Base-by-base conservation (phyloP, 2,113 vertebrate species). In the Clarias gariepinus region DNA sequence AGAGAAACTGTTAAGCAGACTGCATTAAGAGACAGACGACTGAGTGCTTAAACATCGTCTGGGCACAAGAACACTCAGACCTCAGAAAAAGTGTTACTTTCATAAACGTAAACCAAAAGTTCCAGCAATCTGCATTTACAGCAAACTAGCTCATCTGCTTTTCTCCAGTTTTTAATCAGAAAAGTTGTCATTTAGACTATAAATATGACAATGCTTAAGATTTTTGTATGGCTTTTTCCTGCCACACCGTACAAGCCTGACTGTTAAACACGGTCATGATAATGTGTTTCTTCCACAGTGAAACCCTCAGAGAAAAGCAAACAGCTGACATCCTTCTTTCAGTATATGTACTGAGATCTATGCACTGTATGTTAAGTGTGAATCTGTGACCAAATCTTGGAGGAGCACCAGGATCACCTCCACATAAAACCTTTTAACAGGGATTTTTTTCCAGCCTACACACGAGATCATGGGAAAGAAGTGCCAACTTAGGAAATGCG, bases 1-100 rank as follows among this genome's bases (percentile, higher is more conserved):
- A 83, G 84, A 90, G 85, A n/a, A 10, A 88, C 78, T 87, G 89
- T 79, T 83, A 84, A 83, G 87, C 77, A 41, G 69, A 84, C 89
- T 86, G 63, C 81, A 87, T 87, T 88, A 79, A 86, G 66, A 84
- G 86, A 87, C 85, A 71, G 87, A 41, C 0, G 19, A 47, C 19
- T 33, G 73, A 82, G 61, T 21, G n/a, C 36, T 2, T 69, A 82
- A 63, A 69, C 74, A 60, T 41, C 68, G 61, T 66, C 84, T 85
- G 84, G 76, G 61, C 88, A 68, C 52, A 30, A 71, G 84, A 79
- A 90, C 88, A 88, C 68, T 41, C n/a, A 33, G 52, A 84, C 83
- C 25, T 84, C 55, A 13, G 82, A 36, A 77, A 66, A 63, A 85
- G 19, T 53, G 71, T 53, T 33, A 63, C 23, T 77, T 41, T 63